These are phyloP conservation scores for Ormia ochracea DNA, from an alignment of 2,888 invertebrate species.

Conservation along the genomic window DNA sequence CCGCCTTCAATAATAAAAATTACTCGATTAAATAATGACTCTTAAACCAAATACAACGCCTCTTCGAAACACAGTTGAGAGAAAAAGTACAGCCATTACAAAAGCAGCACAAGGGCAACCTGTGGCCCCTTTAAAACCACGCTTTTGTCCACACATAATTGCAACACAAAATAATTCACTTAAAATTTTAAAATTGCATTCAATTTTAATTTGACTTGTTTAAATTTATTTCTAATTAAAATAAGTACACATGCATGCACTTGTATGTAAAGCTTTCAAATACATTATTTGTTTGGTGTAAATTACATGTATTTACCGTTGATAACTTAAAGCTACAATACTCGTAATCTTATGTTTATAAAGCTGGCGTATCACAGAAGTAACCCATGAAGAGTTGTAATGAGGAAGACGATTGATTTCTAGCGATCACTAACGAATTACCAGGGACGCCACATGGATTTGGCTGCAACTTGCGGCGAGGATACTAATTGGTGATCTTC, in stretches of 20 bases:
- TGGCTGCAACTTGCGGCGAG: slow-evolving; percentile 48
- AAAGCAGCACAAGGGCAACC: no score
- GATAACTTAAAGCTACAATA: slow-evolving; percentile 4
- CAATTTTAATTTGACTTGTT: not conserved
- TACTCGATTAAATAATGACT: no score
- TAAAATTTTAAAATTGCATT: slow-evolving; percentile 26
- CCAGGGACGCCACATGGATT: slow-evolving; percentile 63
- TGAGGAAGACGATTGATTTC: slow-evolving; percentile 50
- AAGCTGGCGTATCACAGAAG: slow-evolving; percentile 58
- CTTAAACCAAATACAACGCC: not conserved
- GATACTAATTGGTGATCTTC: slow-evolving; percentile 57
- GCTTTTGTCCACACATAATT: no score
- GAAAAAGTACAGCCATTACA: slow-evolving; percentile 12
- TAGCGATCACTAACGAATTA: slow-evolving; percentile 1
- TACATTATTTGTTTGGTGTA: not conserved
- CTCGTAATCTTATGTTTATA: slow-evolving; percentile 47
- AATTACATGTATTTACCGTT: slow-evolving; percentile 20
- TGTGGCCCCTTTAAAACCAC: no score
- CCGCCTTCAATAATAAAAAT: no score
- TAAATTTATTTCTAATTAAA: slow-evolving; percentile 4
- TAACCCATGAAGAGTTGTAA: slow-evolving; percentile 33
- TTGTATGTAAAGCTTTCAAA: slow-evolving; percentile 45
- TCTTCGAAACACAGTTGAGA: not conserved
- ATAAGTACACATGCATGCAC: no score
- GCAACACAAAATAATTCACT: not conserved